Evolutionary conservation across 2,797 vertebrate species (phyloP).

Genomic region (Fundulus diaphanus): DNA sequence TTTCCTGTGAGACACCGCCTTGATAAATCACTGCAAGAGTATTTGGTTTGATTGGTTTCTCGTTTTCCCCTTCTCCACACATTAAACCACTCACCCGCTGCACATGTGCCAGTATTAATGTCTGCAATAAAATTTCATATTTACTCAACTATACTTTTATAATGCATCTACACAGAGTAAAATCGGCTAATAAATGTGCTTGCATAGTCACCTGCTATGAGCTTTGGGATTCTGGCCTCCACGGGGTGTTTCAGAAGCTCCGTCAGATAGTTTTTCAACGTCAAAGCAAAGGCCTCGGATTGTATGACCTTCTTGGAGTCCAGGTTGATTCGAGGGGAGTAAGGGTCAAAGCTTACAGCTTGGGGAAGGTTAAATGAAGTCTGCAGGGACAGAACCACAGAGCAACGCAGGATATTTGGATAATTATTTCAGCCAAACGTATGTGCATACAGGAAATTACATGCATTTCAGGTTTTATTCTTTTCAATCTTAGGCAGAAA

Average conservation of each 20-base stretch:
- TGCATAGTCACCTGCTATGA: constrained; percentile 59
- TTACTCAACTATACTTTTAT: neutral
- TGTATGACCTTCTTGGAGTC: constrained; percentile 68
- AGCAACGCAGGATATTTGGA: neutral
- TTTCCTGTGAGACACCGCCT: no score
- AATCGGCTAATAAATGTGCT: neutral
- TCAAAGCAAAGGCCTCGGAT: constrained; percentile 43
- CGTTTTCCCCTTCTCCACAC: neutral
- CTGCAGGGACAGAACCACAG: constrained; percentile 47
- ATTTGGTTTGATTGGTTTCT: constrained; percentile 9
- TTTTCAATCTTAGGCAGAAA: neutral
- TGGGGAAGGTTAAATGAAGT: constrained; percentile 66
- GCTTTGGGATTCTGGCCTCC: constrained; percentile 55
- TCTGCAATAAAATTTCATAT: constrained; percentile 40
- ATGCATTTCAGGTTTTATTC: neutral
- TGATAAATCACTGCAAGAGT: neutral
- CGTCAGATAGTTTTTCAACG: constrained; percentile 64
- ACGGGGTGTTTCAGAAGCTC: constrained; percentile 65
- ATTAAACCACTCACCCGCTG: constrained; percentile 35
- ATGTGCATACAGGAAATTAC: neutral
- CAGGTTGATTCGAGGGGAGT: constrained; percentile 70
- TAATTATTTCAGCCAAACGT: neutral
- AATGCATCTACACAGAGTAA: neutral
- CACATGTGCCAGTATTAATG: constrained; percentile 1
- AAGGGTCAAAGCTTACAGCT: constrained; percentile 66